These are phyloP conservation scores for Corythaixoides concolor DNA, from an alignment of 2,113 vertebrate genomes.

Conservation along the genomic window DNA sequence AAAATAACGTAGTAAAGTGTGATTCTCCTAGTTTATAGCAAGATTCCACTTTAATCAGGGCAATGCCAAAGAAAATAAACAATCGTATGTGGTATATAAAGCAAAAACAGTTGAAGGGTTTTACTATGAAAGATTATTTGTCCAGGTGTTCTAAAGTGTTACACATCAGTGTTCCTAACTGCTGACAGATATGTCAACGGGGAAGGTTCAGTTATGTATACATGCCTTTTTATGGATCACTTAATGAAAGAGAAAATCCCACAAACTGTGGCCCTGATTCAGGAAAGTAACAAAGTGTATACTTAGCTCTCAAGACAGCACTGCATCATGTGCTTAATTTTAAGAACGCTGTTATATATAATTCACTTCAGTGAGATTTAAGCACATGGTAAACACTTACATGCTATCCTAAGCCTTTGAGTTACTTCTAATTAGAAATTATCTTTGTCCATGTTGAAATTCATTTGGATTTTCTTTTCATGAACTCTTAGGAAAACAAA, in stretches of 20 bases:
- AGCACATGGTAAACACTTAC: not conserved
- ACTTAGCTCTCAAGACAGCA: not conserved
- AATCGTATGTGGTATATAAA: slow-evolving; percentile 32
- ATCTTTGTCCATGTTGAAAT: not conserved
- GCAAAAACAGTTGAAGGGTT: slow-evolving; percentile 48
- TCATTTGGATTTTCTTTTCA: not conserved
- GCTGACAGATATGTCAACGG: slow-evolving; percentile 48
- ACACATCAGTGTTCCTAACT: slow-evolving; percentile 39
- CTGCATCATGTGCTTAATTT: not conserved
- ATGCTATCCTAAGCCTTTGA: not conserved
- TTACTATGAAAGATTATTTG: slow-evolving; percentile 67
- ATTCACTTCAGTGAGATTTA: not conserved
- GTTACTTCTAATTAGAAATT: not conserved
- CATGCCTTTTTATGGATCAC: not conserved
- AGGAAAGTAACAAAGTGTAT: not conserved
- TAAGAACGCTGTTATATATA: not conserved
- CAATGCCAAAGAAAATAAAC: slow-evolving; percentile 71
- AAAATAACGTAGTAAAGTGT: not conserved
- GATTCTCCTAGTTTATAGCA: slow-evolving; percentile 28
- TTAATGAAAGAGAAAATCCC: not conserved
- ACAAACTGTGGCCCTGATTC: not conserved
- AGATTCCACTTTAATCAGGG: slow-evolving; percentile 33
- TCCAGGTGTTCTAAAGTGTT: slow-evolving; percentile 65
- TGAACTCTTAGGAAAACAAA: not conserved
- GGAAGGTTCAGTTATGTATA: not conserved